Evolutionary conservation across 35 echinoderm and acorn worm genomes (phyloP), one percentile per base, ranked within the genome.

Genomic region (Patiria miniata): DNA sequence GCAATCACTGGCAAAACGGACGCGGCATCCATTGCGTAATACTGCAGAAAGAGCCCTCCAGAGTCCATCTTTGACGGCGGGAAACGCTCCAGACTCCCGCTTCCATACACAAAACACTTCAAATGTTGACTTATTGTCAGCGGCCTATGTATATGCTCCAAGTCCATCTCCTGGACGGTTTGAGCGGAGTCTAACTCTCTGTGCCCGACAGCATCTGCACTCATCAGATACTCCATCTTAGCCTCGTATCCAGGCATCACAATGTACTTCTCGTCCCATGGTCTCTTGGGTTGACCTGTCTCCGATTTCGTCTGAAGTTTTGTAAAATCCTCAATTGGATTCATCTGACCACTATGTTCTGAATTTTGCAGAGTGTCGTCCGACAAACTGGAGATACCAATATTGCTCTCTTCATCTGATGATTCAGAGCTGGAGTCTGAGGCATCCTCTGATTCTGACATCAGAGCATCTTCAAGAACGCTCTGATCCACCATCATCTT

Each of bases 1-100:
- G 92, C 92, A 39, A 98, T 53, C 37, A 98, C 95, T 8, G 95
- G 95, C 30, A 98, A 68, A 16, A 98, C 30, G 0, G 95, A 97
- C 38, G 92, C 89, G 14, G 92, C 88, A 89, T 98, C 95, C 91
- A 98, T 88, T 36, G 86, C 44, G 77, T 98, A 98, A 79, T 98
- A 94, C 57, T 76, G 51, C 26, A 94, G 81, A 26, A 77, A 44
- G 18, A 80, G 58, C 26, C 28, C 40, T 2, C 33, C 16, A 2
- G 85, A 44, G 28, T 90, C 85, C 40, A 79, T 56, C 78, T 90
- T 94, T 21, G 92, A 85, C 39, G 88, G 77, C 16, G 91, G 91
- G 40, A 98, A 87, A 32, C 82, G 77, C 29, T 86, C n/a, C 37
- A 85, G 39, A 8, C 44, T 76, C 16, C 78, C 61, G 5, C 42